phyloP scores from a whole-genome alignment of 2,888 invertebrate species.

The Drosophila buzzatii region DNA sequence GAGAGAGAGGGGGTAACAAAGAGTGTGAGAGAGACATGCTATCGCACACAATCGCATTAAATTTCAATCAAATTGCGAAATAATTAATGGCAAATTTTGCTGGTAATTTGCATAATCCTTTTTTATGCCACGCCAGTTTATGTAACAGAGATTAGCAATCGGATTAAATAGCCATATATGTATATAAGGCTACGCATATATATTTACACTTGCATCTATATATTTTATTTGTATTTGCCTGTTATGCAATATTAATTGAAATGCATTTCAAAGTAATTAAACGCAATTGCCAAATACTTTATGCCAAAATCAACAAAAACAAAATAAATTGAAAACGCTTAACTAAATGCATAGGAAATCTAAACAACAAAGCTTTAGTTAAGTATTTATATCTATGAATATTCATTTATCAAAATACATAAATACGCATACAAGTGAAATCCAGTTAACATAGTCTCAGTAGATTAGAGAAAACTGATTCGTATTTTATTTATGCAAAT shows the following conservation, averaged over 20 bases:
- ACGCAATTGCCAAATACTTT: constrained; percentile 14
- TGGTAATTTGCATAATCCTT: constrained; percentile 38
- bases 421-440: too few relatives aligned
- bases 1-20: background rate
- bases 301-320: background rate
- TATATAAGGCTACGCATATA: background rate
- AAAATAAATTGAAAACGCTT: background rate
- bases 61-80: constrained; percentile 29
- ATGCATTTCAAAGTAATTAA: constrained; percentile 46
- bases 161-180: constrained; percentile 1
- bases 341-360: too few relatives aligned
- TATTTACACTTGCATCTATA: background rate
- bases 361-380: too few relatives aligned
- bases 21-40: too few relatives aligned
- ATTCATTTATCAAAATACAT: too few relatives aligned
- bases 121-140: constrained; percentile 9
- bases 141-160: constrained; percentile 25
- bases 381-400: too few relatives aligned
- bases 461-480: too few relatives aligned
- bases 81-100: constrained; percentile 44
- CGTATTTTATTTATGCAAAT: too few relatives aligned
- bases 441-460: too few relatives aligned
- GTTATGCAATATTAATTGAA: constrained; percentile 46
- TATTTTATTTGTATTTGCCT: background rate
- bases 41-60: constrained; percentile 38